Evolutionary conservation across 2,113 vertebrate species (phyloP), one percentile per base, ranked within the genome.

Genomic region (Equus przewalskii): DNA sequence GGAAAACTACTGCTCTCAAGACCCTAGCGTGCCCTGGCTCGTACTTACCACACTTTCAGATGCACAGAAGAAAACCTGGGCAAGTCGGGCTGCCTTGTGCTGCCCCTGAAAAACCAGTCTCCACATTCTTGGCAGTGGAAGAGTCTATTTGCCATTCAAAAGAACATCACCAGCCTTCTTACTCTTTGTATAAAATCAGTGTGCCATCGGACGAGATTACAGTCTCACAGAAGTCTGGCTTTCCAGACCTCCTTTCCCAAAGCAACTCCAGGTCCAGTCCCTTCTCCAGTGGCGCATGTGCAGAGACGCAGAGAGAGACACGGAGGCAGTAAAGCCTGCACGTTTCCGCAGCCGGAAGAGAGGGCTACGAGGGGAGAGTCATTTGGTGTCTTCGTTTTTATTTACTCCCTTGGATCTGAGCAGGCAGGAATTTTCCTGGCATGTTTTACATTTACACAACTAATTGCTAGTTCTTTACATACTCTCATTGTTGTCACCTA

Each of bases 111-210:
- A 94, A 89, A 51, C 33, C 88, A 82, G 26, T 72, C 91, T 96
- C 70, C 73, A 54, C 60, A n/a, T 93, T 90, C 82, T 65, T 64
- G 73, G 80, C 86, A 36, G 4, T 75, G 70, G 54, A 86, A n/a
- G 54, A 89, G 30, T 91, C 94, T 97, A 54, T 70, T 96, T 95
- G 82, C 89, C 79, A 89, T 90, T 97, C 93, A 96, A 78, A 87
- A 81, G 96, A 97, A 88, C 56, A 67, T 67, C 69, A 6, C 0
- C n/a, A 94, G 70, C 19, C 67, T 56, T 96, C 64, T 87, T 83
- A 79, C 22, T 60, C 84, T 78, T 92, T 83, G 91, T 91, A 84
- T 86, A 78, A 91, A 95, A 82, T 96, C 79, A 85, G 28, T 78
- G 85, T 85, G 92, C 85, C 18, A 1, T 21, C n/a, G 24, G 49